These are phyloP conservation scores for Chaetophractus vellerosus DNA, from an alignment of 2,797 vertebrate genomes.

Conservation along the genomic window DNA sequence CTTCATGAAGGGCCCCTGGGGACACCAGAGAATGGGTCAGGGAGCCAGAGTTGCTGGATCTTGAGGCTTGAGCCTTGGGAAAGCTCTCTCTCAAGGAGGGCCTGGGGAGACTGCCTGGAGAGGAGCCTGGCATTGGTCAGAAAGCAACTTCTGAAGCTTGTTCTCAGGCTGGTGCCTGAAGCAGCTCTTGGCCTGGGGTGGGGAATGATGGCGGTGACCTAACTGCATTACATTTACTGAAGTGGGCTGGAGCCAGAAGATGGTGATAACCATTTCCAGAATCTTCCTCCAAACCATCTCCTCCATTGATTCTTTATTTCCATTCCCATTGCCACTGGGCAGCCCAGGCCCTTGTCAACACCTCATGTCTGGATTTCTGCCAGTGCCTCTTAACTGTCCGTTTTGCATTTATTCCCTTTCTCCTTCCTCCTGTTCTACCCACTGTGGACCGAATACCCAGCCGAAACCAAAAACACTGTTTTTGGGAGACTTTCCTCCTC, in stretches of 20 bases:
- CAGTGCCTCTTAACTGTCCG: neutral
- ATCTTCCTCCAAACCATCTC: constrained; percentile 59
- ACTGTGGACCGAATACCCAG: neutral
- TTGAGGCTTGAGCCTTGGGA: neutral
- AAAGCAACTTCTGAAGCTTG: neutral
- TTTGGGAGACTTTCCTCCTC: constrained; percentile 51
- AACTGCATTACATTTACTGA: constrained; percentile 64
- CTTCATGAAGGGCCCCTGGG: neutral
- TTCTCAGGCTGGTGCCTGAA: neutral
- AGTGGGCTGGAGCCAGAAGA: constrained; percentile 58
- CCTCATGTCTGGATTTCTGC: constrained; percentile 6
- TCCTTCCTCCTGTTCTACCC: neutral
- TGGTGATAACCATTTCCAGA: constrained; percentile 58
- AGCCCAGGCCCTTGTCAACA: constrained; percentile 59
- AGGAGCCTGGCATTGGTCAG: neutral
- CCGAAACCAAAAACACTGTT: neutral
- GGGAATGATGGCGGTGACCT: constrained; percentile 70
- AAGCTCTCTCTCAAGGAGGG: neutral
- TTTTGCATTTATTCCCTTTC: neutral
- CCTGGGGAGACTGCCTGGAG: neutral
- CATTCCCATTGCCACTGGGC: neutral
- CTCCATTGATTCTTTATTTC: constrained; percentile 76
- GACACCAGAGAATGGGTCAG: neutral
- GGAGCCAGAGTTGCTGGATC: neutral
- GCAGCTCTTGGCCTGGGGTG: neutral